Evolutionary conservation across 2,888 invertebrate genomes (phyloP).

Genomic region (Sphaerophoria taeniata): DNA sequence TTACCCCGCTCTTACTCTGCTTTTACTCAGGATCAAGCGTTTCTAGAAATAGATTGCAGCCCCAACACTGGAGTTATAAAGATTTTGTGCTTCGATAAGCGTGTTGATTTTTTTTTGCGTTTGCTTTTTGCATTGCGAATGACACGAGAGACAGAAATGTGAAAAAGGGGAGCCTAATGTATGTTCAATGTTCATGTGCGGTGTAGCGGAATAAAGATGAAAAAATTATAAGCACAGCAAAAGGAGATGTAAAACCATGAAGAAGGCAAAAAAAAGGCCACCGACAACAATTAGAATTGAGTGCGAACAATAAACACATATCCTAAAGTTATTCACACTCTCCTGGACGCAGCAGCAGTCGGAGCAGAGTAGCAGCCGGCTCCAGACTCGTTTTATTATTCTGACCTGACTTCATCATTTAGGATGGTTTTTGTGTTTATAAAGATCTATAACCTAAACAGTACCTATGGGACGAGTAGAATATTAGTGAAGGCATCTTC

Average conservation of each 20-base stretch:
- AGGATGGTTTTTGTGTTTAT: not conserved
- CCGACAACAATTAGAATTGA: conserved; percentile 65
- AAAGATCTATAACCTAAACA: no score
- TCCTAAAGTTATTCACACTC: conserved; percentile 64
- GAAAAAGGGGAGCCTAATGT: conserved; percentile 22
- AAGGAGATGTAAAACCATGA: not conserved
- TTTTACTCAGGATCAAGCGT: conserved; percentile 55
- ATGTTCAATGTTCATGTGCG: not conserved
- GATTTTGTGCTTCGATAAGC: conserved; percentile 70
- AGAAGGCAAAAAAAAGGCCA: conserved; percentile 22
- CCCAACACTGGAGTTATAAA: conserved; percentile 43
- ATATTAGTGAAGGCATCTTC: not conserved
- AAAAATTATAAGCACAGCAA: not conserved
- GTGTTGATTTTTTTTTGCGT: conserved; percentile 11
- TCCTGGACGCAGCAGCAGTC: conserved; percentile 29
- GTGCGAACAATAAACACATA: conserved; percentile 73
- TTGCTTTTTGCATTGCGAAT: no score
- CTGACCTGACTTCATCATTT: conserved; percentile 29
- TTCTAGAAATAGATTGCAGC: conserved; percentile 61
- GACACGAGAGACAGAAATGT: not conserved
- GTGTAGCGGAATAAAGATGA: conserved; percentile 16
- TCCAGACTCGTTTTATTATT: conserved; percentile 11
- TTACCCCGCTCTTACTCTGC: not conserved
- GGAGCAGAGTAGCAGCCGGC: conserved; percentile 2
- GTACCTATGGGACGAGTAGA: not conserved